These are phyloP conservation scores for Noctua comes DNA, from an alignment of 2,888 invertebrate species.

Conservation along the genomic window DNA sequence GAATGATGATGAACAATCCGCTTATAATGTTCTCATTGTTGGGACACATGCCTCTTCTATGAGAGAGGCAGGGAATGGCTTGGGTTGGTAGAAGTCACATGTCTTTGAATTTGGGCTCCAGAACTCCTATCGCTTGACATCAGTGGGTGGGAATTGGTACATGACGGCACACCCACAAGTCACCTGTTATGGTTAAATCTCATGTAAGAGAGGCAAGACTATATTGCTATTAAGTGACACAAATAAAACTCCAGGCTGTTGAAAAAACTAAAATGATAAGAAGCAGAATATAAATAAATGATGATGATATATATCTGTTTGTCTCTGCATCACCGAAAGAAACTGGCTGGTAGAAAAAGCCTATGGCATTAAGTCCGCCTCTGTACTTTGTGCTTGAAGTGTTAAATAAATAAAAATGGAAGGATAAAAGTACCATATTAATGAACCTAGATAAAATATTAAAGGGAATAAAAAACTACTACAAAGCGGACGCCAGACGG, in stretches of 20 bases:
- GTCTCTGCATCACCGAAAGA: too few species aligned
- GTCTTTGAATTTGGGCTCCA: neutral
- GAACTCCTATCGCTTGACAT: neutral
- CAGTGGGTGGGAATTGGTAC: neutral
- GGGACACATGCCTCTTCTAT: neutral
- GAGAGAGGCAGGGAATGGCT: neutral
- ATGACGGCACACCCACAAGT: neutral
- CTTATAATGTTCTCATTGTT: neutral
- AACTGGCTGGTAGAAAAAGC: too few species aligned
- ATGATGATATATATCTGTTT: too few species aligned
- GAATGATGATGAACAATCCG: neutral
- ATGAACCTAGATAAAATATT: slow-evolving; percentile 12
- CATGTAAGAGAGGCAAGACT: neutral
- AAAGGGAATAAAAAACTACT: slow-evolving; percentile 26
- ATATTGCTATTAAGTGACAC: too few species aligned
- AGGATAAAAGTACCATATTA: slow-evolving; percentile 11
- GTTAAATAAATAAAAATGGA: too few species aligned
- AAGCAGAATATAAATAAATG: neutral
- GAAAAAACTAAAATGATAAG: neutral
- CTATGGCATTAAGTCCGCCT: too few species aligned
- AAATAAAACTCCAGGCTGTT: neutral
- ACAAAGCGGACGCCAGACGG: slow-evolving; percentile 34
- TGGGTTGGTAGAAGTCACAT: neutral
- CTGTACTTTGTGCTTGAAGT: too few species aligned
- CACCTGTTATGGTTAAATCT: neutral